Evolutionary conservation across 2,113 vertebrate genomes (phyloP), one percentile per base, ranked within the genome.

Genomic region (Pterophyllum scalare): DNA sequence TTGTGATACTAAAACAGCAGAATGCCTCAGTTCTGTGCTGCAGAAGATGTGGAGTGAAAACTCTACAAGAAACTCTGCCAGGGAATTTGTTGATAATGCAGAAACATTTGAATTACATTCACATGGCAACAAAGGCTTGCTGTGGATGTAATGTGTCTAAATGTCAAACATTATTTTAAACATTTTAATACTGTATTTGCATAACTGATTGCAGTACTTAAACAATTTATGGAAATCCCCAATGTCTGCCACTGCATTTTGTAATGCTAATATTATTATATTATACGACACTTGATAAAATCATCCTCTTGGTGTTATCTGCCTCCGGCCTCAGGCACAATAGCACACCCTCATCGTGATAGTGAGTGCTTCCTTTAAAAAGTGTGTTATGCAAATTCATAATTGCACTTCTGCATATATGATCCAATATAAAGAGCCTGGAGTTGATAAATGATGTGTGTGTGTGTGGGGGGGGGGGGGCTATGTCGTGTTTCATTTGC

Each of bases 121-220:
- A 61, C 31, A n/a, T 5, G 22, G 40, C 82, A 86, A 75, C 60
- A 76, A 75, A n/a, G 82, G 43, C 38, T 59, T 59, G 4, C 35
- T 9, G 3, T 24, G 11, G 7, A 33, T 40, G 20, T 57, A 64
- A 70, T 31, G 28, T 56, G 58, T 26, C 49, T 82, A 49, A 76
- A 59, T 14, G 10, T 75, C 59, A 22, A 60, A 64, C 38, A 46
- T 54, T 31, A 58, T 79, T 82, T 85, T 6, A 40, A 80, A 84
- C 58, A 46, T 80, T 77, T 75, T 0, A 75, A 82, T 80, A 31
- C 81, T 81, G 76, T 83, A 76, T 77, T 82, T 84, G 65, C 57
- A 80, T 83, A 82, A 76, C 31, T 33, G 26, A 82, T 61, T 64
- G 12, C 13, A 7, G 6, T 80, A 84, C 81, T 86, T 22, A 70